Percentiles rank a stretch among this genome's conserved stretches.
These are phyloP conservation scores for Tetragnatha montana DNA, from an alignment of 2,888 invertebrate species.

Conservation along the genomic window DNA sequence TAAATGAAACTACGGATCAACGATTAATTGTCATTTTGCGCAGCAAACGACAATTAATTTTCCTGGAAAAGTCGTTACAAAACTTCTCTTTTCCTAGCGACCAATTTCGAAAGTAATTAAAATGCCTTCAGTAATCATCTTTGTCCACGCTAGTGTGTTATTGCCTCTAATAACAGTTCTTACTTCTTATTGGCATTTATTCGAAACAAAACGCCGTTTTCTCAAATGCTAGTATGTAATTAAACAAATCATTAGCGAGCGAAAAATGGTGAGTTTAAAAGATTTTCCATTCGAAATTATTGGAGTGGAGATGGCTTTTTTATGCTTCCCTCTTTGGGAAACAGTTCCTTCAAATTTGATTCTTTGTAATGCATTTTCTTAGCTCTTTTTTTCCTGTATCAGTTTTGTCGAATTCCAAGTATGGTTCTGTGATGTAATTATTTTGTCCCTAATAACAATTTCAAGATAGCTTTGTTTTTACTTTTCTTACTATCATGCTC, in stretches of 20 bases:
- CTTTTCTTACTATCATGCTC: constrained; percentile 8
- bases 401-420: constrained; percentile 37
- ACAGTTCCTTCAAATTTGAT: constrained; percentile 33
- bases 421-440: constrained; percentile 54
- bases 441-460: constrained; percentile 63
- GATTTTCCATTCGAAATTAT: constrained; percentile 63
- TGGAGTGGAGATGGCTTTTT: constrained; percentile 47
- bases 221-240: constrained; percentile 64
- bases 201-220: constrained; percentile 64
- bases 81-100: constrained; percentile 48
- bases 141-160: constrained; percentile 53
- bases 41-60: constrained; percentile 68
- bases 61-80: constrained; percentile 62
- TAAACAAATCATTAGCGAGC: constrained; percentile 69
- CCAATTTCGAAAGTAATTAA: constrained; percentile 68
- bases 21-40: constrained; percentile 69
- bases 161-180: constrained; percentile 66
- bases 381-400: constrained; percentile 15
- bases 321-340: constrained; percentile 38
- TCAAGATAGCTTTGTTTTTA: constrained; percentile 21
- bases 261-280: constrained; percentile 63
- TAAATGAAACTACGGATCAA: constrained; percentile 63
- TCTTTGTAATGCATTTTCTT: constrained; percentile 44
- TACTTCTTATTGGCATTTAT: constrained; percentile 68
- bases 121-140: constrained; percentile 68